A percentile compares a stretch with the other conserved stretches of the same genome.
These are phyloP conservation scores for Clostera curtula DNA, from an alignment of 2,888 invertebrate species.

Conservation along the genomic window DNA sequence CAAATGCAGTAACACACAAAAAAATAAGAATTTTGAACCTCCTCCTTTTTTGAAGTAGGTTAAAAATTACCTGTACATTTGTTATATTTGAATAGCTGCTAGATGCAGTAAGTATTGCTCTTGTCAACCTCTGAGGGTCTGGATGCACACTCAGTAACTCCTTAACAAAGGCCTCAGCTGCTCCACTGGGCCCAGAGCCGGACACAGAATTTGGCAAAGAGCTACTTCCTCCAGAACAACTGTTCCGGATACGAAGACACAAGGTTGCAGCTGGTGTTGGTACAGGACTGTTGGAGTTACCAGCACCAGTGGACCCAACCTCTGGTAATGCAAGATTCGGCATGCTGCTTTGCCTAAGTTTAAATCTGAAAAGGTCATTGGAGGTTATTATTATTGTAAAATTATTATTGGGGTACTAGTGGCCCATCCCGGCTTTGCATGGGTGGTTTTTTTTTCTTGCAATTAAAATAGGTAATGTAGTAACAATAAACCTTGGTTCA, in stretches of 20 bases:
- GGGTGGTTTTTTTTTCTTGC: too few species aligned
- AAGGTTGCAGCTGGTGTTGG: slow-evolving; percentile 41
- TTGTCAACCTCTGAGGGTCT: slow-evolving; percentile 68
- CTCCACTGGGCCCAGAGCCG: slow-evolving; percentile 52
- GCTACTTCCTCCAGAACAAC: slow-evolving; percentile 56
- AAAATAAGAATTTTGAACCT: not conserved
- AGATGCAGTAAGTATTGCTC: slow-evolving; percentile 70
- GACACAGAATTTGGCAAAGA: slow-evolving; percentile 43
- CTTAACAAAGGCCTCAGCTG: slow-evolving; percentile 52
- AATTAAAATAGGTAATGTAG: too few species aligned
- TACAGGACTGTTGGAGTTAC: slow-evolving; percentile 39
- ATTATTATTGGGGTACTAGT: too few species aligned
- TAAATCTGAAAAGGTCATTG: slow-evolving; percentile 53
- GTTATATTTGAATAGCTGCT: slow-evolving; percentile 64
- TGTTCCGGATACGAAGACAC: slow-evolving; percentile 44
- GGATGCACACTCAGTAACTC: slow-evolving; percentile 63
- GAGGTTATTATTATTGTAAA: not conserved
- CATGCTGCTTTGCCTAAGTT: slow-evolving; percentile 63
- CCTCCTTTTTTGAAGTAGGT: not conserved
- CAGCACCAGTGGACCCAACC: slow-evolving; percentile 58
- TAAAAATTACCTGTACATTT: slow-evolving; percentile 52
- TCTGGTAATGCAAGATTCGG: slow-evolving; percentile 66
- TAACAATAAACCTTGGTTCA: too few species aligned
- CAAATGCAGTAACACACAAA: not conserved
- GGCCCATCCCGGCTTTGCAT: too few species aligned